Base-by-base conservation (phyloP, 2,113 vertebrate species). In the Ivindomyrus marchei region DNA sequence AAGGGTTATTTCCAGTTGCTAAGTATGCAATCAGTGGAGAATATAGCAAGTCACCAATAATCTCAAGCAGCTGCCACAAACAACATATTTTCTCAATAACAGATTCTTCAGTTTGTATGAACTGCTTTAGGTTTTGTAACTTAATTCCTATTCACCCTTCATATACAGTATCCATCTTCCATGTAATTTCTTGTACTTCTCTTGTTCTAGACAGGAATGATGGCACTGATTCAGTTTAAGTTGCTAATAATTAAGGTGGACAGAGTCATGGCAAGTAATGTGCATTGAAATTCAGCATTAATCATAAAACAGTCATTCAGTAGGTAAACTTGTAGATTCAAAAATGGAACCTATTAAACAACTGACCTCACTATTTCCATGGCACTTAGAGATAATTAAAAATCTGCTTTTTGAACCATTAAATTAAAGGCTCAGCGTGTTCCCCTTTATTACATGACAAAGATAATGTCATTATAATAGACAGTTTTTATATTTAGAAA, bases 391-490 rank as follows among this genome's bases (percentile, higher is more conserved):
- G 70, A 88, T 92, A 92, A 93, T 92, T 90, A 92, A 91, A 89
- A 87, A 70, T 90, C 52, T 90, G 90, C 80, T 91, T 92, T 92
- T 80, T 89, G 90, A 91, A 87, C 90, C 89, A 90, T 90, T 91
- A 90, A 92, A 92, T 93, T 91, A 92, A 92, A 88, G 56, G 87
- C 90, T 89, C 91, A 90, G 91, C 89, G 52, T 89, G 88, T 90
- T 90, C 53, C 62, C 53, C 53, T 90, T 83, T 89, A 90, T 53
- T 85, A 89, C 56, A 52, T 56, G 46, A 3, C 58, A 84, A 45
- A 89, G 77, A 90, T 91, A 88, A 91, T 91, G 88, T 90, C 90
- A 84, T 74, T 88, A 90, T 91, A 89, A 91, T 91, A 88, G 91
- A 84, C 15, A 56, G 53, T 70, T 84, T 90, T 92, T 88, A 89